phyloP scores from a whole-genome alignment of 2,888 invertebrate species.

The Drosophila koepferae region DNA sequence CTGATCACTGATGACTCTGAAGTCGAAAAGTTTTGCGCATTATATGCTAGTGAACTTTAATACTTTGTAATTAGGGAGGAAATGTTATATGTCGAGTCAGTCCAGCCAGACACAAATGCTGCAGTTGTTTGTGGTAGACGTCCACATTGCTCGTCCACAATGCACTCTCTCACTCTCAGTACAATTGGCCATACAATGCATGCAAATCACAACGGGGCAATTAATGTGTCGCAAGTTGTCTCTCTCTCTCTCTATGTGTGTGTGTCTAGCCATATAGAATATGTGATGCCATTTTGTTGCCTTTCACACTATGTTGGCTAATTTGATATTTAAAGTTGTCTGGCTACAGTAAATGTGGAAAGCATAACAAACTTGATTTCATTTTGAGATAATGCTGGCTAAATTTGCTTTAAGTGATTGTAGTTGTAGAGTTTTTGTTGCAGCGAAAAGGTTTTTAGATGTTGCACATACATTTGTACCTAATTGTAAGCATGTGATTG shows the following conservation, averaged over 20 bases:
- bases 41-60: constrained; percentile 32
- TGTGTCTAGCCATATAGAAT: constrained; percentile 58
- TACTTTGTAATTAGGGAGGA: constrained; percentile 36
- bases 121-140: constrained; percentile 56
- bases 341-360: constrained; percentile 21
- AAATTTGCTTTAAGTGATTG: neutral
- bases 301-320: constrained; percentile 26
- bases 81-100: neutral
- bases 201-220: constrained; percentile 73
- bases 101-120: constrained; percentile 32
- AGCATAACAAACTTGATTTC: constrained; percentile 13
- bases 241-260: constrained; percentile 25
- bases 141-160: constrained; percentile 13
- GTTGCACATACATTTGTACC: no score
- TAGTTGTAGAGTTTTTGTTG: neutral
- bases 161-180: constrained; percentile 19
- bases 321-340: constrained; percentile 70
- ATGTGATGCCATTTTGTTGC: constrained; percentile 25
- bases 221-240: constrained; percentile 67
- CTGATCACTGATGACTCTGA: neutral
- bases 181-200: constrained; percentile 10
- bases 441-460: no score
- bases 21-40: constrained; percentile 26
- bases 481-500: no score
- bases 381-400: neutral